Evolutionary conservation across 2,888 invertebrate species (phyloP), one percentile per base, ranked within the genome.

Genomic region (Craniophora ligustri): DNA sequence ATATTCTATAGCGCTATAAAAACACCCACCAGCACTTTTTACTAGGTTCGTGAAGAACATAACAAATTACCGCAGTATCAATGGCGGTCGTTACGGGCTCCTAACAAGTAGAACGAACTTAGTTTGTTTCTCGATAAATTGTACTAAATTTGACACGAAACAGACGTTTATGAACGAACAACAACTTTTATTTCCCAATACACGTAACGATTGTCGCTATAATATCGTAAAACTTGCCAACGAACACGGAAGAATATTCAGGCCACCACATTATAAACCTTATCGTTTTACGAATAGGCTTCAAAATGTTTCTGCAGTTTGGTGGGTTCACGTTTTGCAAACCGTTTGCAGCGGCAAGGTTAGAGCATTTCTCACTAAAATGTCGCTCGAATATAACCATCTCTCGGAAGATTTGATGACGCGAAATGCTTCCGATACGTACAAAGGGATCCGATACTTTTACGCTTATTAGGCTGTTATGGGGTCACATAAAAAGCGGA

Each of bases 181-280:
- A 74, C 75, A 71, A 72, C 75, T 71, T 74, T 74, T 74, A 74
- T 74, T 67, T 23, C 72, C 74, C 60, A 67, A 67, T 64, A 74
- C 75, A 72, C 67, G 55, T 63, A 74, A 67, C 57, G 59, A 67
- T 74, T 74, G 67, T 71, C 74, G 57, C 75, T 64, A 58, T 66
- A 69, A 72, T 71, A 74, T 64, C 72, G 65, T 74, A 71, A 61
- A 72, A 67, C 71, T 35, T 51, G 42, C 30, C 41, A 16, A 50
- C 55, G 36, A 47, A 48, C 56, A 75, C 48, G 49, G 32, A 50
- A 51, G 21, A 19, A 5, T 15, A 13, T 15, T 1, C 5, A 6
- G 11, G 34, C 0, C 19, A 34, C 5, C 10, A 5, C 13, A 74
- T 59, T 60, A 55, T 8, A 2, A 13, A 36, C 42, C 23, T 16